Evolutionary conservation across 92 coral and sea anemone genomes (phyloP).

Genomic region (Porites cylindrica): DNA sequence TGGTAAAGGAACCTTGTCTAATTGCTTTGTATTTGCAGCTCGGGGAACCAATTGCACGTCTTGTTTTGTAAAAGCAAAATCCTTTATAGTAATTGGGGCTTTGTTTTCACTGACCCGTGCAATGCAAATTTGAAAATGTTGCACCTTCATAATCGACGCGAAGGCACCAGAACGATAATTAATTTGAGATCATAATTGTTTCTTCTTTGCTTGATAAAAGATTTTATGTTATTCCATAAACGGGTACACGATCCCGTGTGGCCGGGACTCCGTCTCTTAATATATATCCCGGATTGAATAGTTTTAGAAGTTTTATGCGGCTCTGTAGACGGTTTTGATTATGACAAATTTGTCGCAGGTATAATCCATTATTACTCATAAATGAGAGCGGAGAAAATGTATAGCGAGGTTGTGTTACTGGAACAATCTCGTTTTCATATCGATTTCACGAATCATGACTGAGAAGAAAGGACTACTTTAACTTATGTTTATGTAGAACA

Average conservation of each 20-base stretch:
- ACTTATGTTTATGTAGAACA: neutral
- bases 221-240: neutral
- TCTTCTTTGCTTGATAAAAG: neutral
- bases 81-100: conserved; percentile 10
- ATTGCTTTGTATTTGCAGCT: conserved; percentile 26
- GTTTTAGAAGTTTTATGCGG: neutral
- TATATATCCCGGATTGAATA: neutral
- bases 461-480: neutral
- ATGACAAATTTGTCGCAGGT: neutral
- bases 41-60: conserved; percentile 26
- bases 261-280: neutral
- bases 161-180: conserved; percentile 3
- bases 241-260: neutral
- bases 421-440: neutral
- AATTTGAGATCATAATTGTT: conserved; percentile 1
- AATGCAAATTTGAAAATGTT: conserved; percentile 37
- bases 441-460: neutral
- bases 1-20: neutral
- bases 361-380: conserved; percentile 2
- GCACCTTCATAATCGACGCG: neutral
- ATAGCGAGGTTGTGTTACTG: neutral
- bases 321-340: neutral
- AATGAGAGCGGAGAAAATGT: neutral
- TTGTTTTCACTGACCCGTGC: conserved; percentile 33
- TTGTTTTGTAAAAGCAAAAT: conserved; percentile 11